Percentiles rank a stretch among this genome's conserved stretches.
phyloP scores from a whole-genome alignment of 2,797 vertebrate genomes.

The Rhincodon typus region DNA sequence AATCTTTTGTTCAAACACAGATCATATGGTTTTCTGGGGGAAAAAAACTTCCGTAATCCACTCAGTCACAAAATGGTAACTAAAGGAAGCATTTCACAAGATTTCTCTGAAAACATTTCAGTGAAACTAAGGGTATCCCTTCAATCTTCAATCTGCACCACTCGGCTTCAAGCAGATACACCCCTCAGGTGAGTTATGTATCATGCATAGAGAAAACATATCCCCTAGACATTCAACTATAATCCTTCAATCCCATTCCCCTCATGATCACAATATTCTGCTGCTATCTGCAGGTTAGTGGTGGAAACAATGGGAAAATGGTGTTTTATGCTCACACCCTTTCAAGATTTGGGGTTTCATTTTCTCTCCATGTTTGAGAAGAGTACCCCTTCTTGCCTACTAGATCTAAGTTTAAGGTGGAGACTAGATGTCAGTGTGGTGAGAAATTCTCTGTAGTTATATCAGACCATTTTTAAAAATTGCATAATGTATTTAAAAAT shows the following conservation, averaged over 20 bases:
- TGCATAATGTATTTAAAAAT: no score
- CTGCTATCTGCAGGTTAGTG: neutral
- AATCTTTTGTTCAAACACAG: neutral
- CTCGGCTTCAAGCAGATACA: neutral
- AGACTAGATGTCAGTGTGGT: neutral
- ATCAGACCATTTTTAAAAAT: no score
- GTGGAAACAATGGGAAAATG: neutral
- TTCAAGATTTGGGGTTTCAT: neutral
- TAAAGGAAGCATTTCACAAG: neutral
- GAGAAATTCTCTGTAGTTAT: no score
- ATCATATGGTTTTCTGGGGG: neutral
- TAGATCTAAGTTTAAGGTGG: neutral
- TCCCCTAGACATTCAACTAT: neutral
- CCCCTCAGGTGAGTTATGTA: neutral
- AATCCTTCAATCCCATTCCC: neutral
- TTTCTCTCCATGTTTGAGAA: neutral
- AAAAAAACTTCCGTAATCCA: neutral
- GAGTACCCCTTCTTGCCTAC: neutral
- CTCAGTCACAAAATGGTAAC: neutral
- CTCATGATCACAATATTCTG: neutral
- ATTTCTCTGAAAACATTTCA: neutral
- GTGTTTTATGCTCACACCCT: neutral
- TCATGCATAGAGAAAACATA: neutral
- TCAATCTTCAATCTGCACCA: neutral
- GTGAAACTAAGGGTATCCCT: neutral